Base-by-base conservation (phyloP, 2,113 vertebrate genomes). In the Odontesthes bonariensis region DNA sequence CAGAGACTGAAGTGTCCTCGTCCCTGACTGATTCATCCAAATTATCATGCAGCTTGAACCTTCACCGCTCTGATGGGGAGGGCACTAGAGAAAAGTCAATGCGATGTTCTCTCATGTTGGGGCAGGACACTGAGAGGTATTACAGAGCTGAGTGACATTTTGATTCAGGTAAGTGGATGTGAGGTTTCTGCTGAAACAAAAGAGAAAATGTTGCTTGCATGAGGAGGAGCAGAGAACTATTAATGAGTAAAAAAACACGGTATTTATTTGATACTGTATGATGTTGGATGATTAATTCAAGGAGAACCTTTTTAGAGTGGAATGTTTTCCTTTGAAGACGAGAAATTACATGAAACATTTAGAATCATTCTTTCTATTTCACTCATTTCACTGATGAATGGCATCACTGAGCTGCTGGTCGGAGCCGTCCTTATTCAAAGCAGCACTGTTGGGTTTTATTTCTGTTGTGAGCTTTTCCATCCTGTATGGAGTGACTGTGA, bases 21-120 rank as follows among this genome's bases (percentile, higher is more conserved):
- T 76, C 70, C 61, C 73, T 19, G 46, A 52, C 58, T 55, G 68
- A 59, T 55, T 60, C 65, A 14, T 4, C 59, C 27, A 47, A 42
- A 14, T 56, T 54, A 42, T 62, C 58, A 72, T 49, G 81, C 55
- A 61, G 52, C 58, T 75, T 80, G 86, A 87, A 82, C 84, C 60
- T 46, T 63, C 53, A 47, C 71, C 17, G 9, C 69, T 58, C 49
- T 46, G 69, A 83, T 52, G 75, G 35, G 47, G 61, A 40, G 23
- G 38, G 22, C 75, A 79, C 88, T 86, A 46, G 61, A 80, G 68
- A 73, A 73, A 79, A 84, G 84, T 86, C 81, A 70, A 84, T n/a
- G 70, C 77, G 83, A 44, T 79, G 55, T 73, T 66, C 38, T 58
- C 53, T 73, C 73, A 53, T 82, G 85, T 84, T 58, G 64, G 80